Percentiles rank a stretch among this genome's conserved stretches.
These are phyloP conservation scores for Holacanthella duospinosa DNA, from an alignment of 2,888 invertebrate genomes.

Conservation along the genomic window DNA sequence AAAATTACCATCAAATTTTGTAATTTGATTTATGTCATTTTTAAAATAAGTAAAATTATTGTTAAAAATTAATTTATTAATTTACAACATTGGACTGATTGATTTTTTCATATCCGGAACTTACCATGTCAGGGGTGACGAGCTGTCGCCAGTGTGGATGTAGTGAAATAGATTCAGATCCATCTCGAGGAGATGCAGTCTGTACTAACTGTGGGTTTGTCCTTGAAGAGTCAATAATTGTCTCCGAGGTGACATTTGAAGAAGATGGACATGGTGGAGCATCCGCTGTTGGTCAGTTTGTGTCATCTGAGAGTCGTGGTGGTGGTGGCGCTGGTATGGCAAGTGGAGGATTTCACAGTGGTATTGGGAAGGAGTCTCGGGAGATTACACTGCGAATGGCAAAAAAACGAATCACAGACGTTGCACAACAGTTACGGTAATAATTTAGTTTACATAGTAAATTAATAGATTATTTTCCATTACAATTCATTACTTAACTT, in stretches of 20 bases:
- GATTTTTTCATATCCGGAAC: no score
- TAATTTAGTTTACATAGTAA: conserved; percentile 10
- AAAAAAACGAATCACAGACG: conserved; percentile 66
- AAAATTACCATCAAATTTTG: no score
- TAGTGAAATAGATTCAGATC: conserved; percentile 40
- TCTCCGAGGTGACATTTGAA: conserved; percentile 91
- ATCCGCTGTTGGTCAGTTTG: conserved; percentile 85
- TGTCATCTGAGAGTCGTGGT: conserved; percentile 76
- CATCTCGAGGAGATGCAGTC: conserved; percentile 74
- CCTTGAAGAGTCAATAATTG: conserved; percentile 89
- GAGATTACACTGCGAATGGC: conserved; percentile 85
- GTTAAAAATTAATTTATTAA: no score
- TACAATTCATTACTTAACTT: background rate
- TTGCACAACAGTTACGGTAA: conserved; percentile 69
- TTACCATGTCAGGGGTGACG: conserved; percentile 48
- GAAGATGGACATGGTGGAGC: conserved; percentile 80
- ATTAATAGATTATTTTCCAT: background rate
- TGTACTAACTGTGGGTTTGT: conserved; percentile 95
- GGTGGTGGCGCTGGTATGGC: conserved; percentile 69
- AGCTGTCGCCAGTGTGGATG: conserved; percentile 81
- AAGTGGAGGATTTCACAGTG: conserved; percentile 62
- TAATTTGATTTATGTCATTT: no score
- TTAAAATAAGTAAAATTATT: no score
- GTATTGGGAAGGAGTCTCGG: conserved; percentile 76
- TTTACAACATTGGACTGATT: no score